Base-by-base conservation (phyloP, 1,140 invertebrate genomes). In the Sycobia sp. region DNA sequence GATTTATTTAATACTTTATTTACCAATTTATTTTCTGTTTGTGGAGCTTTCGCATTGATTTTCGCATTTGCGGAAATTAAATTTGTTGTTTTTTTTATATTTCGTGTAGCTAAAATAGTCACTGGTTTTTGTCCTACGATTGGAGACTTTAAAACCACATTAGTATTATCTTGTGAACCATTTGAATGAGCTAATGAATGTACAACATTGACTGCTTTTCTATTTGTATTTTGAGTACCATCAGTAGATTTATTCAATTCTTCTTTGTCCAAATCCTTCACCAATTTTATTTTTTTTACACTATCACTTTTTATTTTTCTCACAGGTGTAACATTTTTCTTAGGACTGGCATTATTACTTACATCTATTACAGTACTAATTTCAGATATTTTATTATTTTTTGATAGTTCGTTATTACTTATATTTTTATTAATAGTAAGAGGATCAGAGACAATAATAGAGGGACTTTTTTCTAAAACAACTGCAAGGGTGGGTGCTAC, bases 231-330 rank as follows among this genome's bases (percentile, higher is more conserved):
- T 27, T 55, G 55, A 5, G 25, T 13, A 9, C 14, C 25, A n/a
- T 32, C 20, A 39, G 14, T 51, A 16, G 36, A 1, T 34, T 57
- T 56, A 36, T 51, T 50, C 11, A 22, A 4, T 16, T 63, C 61
- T 1, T 36, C 23, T 7, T 63, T 50, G 16, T 50, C 36, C 18
- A 50, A 8, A 41, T 63, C 54, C 11, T 43, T 57, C 14, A n/a
- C 16, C 9, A 50, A 18, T 41, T 56, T 57, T 13, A 43, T 39
- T 18, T 63, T 63, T 18, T 50, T 63, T 22, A 46, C 3, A 23
- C 36, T 32, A n/a, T 38, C 43, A 20, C 16, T 32, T 9, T 62
- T 62, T 16, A 63, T 29, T 49, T 57, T 63, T n/a, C 27, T 57
- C 11, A 63, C n/a, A 25, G 51, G 32, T 22, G 23, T 22, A 23